Evolutionary conservation across 2,888 invertebrate species (phyloP).

Genomic region (Toxonevra muliebris): DNA sequence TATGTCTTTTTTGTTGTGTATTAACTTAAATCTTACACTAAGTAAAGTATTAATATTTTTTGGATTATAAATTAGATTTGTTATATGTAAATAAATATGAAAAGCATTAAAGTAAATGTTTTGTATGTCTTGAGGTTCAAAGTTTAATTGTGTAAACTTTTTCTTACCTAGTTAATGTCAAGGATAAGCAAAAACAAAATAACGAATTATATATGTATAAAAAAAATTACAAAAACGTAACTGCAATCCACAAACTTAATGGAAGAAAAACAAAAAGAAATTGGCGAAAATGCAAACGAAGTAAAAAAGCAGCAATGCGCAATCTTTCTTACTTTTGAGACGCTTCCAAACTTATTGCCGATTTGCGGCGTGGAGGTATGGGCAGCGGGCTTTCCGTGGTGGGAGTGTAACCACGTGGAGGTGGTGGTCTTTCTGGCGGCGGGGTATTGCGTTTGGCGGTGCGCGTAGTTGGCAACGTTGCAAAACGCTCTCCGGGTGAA

Average conservation of each 20-base stretch:
- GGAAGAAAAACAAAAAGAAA: slow-evolving; percentile 20
- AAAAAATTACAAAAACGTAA: slow-evolving; percentile 5
- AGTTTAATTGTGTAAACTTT: neutral
- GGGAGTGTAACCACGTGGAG: slow-evolving; percentile 72
- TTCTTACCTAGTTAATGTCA: neutral
- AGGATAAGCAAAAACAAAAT: neutral
- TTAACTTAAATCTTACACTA: neutral
- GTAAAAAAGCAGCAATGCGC: slow-evolving; percentile 17
- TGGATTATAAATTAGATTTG: too few species aligned
- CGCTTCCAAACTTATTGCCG: slow-evolving; percentile 59
- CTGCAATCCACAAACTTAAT: slow-evolving; percentile 36
- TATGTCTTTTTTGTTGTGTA: neutral
- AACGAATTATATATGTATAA: slow-evolving; percentile 1
- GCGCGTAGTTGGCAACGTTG: slow-evolving; percentile 71
- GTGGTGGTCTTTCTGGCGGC: slow-evolving; percentile 69
- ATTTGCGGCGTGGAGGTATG: slow-evolving; percentile 72
- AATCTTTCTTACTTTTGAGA: slow-evolving; percentile 52
- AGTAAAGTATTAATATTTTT: neutral
- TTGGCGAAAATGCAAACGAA: slow-evolving; percentile 24
- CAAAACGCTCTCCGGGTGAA: slow-evolving; percentile 72
- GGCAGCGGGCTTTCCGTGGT: slow-evolving; percentile 44
- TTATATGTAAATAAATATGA: too few species aligned
- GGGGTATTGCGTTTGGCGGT: slow-evolving; percentile 58
- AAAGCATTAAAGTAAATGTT: neutral
- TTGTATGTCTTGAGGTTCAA: neutral